Conservation (phyloP, 2,113 vertebrate genomes). For the Toxotes jaculatrix region DNA sequence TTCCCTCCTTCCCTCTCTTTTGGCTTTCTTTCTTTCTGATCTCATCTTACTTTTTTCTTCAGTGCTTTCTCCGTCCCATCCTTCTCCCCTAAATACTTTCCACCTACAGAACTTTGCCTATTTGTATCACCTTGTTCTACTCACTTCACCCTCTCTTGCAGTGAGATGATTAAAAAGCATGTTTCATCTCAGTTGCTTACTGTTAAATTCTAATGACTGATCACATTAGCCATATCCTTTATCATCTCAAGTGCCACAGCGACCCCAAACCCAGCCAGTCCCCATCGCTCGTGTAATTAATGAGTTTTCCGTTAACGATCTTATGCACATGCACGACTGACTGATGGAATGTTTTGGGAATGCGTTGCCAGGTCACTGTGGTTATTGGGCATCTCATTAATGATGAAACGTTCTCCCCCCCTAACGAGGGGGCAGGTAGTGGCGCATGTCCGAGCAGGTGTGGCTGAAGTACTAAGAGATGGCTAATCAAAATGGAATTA, state of each 20-base stretch:
- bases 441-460: slow-evolving; percentile 69
- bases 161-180: slow-evolving; percentile 48
- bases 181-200: slow-evolving; percentile 50
- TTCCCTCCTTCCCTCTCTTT: slow-evolving; percentile 7
- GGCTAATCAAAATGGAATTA: slow-evolving; percentile 68
- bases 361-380: slow-evolving; percentile 65
- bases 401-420: slow-evolving; percentile 48
- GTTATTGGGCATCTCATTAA: slow-evolving; percentile 63
- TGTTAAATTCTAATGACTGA: slow-evolving; percentile 71
- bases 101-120: slow-evolving; percentile 42
- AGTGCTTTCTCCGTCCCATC: not conserved
- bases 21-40: slow-evolving; percentile 17
- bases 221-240: slow-evolving; percentile 71
- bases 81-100: slow-evolving; percentile 7
- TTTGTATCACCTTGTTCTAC: slow-evolving; percentile 48
- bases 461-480: slow-evolving; percentile 52
- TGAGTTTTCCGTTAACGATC: slow-evolving; percentile 66
- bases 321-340: slow-evolving; percentile 63
- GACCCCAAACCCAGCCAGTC: slow-evolving; percentile 67
- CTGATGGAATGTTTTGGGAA: slow-evolving; percentile 79
- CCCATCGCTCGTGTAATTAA: slow-evolving; percentile 72
- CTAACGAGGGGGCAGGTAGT: slow-evolving; percentile 56
- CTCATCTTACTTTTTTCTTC: slow-evolving; percentile 5
- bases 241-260: slow-evolving; percentile 68
- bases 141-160: slow-evolving; percentile 30